Conservation (phyloP, 92 coral and sea anemone genomes). For the Bergia sp. region DNA sequence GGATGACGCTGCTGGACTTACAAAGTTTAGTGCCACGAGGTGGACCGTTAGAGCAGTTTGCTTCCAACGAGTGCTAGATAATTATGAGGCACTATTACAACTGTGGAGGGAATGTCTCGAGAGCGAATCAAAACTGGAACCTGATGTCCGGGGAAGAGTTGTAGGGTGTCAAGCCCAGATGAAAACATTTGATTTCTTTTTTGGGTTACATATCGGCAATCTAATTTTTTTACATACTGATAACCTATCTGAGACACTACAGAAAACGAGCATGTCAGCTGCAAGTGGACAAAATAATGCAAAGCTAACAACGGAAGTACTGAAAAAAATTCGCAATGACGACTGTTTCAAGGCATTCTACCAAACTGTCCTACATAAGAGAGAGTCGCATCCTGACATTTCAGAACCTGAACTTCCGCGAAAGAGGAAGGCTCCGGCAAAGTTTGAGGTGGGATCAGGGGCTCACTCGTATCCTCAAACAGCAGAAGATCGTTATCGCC, state of each 20-base stretch:
- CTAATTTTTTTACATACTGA: slow-evolving; percentile 38
- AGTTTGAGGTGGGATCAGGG: slow-evolving; percentile 35
- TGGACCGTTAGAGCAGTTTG: slow-evolving; percentile 66
- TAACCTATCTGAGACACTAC: slow-evolving; percentile 41
- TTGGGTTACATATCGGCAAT: slow-evolving; percentile 31
- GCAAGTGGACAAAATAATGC: slow-evolving; percentile 44
- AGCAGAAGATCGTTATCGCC: slow-evolving; percentile 21
- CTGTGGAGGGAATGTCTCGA: slow-evolving; percentile 32
- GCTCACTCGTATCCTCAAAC: slow-evolving; percentile 29
- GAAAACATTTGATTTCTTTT: slow-evolving; percentile 21
- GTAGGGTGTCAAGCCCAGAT: slow-evolving; percentile 20
- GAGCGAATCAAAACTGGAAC: slow-evolving; percentile 19
- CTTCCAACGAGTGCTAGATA: slow-evolving; percentile 55
- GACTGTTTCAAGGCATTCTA: slow-evolving; percentile 28
- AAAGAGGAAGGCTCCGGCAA: slow-evolving; percentile 29
- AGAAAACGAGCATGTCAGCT: slow-evolving; percentile 37
- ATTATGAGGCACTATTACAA: slow-evolving; percentile 14
- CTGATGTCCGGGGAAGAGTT: slow-evolving; percentile 22
- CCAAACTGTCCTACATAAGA: slow-evolving; percentile 15
- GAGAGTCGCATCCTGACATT: slow-evolving; percentile 21
- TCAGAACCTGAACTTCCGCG: slow-evolving; percentile 44
- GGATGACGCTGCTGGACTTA: slow-evolving; percentile 48
- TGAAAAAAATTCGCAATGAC: not conserved
- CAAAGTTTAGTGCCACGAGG: slow-evolving; percentile 63
- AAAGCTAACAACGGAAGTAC: slow-evolving; percentile 29